Conservation (phyloP, 2,888 invertebrate genomes). For the Gordius sp. region DNA sequence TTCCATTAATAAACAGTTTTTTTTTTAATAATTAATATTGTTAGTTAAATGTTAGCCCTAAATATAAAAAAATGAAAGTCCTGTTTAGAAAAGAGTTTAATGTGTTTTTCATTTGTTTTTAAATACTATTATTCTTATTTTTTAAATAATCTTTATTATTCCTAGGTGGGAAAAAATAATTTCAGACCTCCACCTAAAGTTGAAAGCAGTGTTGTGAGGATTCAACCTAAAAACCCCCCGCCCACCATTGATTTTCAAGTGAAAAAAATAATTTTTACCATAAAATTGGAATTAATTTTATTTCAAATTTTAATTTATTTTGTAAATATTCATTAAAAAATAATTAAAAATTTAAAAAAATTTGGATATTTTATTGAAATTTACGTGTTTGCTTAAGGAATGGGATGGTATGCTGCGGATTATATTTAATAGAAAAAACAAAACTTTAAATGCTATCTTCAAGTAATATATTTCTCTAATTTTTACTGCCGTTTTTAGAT, state of each 20-base stretch:
- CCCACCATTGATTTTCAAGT: slow-evolving; percentile 60
- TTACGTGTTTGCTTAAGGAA: slow-evolving; percentile 46
- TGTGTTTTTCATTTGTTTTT: no score
- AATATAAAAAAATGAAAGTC: no score
- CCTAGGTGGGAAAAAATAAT: slow-evolving; percentile 77
- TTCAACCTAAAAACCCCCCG: slow-evolving; percentile 86
- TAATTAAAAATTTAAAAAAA: background rate
- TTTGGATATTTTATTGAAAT: background rate
- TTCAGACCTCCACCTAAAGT: slow-evolving; percentile 96
- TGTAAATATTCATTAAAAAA: background rate
- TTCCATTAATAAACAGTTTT: no score
- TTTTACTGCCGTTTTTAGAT: background rate
- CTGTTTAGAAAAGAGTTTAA: no score
- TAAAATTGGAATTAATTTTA: background rate
- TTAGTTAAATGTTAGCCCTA: no score
- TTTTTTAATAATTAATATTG: no score
- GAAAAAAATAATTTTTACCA: slow-evolving; percentile 15
- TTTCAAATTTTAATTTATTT: slow-evolving; percentile 12
- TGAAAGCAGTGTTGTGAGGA: slow-evolving; percentile 82
- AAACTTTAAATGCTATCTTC: slow-evolving; percentile 66
- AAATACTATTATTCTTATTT: background rate
- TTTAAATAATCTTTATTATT: slow-evolving; percentile 21
- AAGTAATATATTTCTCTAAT: slow-evolving; percentile 43
- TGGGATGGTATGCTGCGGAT: slow-evolving; percentile 93
- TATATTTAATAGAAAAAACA: slow-evolving; percentile 79